phyloP scores from a whole-genome alignment of 2,797 vertebrate species.

The Hydrolagus colliei region DNA sequence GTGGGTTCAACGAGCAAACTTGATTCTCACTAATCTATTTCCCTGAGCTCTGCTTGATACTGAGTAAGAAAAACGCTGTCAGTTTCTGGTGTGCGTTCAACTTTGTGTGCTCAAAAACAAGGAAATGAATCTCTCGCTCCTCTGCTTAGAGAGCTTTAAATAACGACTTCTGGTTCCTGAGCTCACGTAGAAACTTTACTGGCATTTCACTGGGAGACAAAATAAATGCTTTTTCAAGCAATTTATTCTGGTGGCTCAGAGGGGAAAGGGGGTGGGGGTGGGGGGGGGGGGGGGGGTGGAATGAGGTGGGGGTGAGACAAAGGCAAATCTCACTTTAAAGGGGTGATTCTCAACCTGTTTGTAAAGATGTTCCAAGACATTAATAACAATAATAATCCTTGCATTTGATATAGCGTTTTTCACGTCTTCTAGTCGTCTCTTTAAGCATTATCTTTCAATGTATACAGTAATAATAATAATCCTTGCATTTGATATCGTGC shows the following conservation, averaged over 20 bases:
- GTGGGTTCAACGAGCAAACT: not conserved
- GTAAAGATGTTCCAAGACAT: slow-evolving; percentile 12
- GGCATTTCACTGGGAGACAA: not conserved
- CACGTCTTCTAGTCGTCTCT: no score
- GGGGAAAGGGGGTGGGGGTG: no score
- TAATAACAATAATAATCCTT: not conserved
- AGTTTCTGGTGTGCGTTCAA: not conserved
- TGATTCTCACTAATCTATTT: no score
- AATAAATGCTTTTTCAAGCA: not conserved
- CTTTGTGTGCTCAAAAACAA: not conserved
- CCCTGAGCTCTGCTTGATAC: not conserved
- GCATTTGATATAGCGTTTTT: no score
- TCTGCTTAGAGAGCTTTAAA: not conserved
- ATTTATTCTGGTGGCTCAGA: not conserved
- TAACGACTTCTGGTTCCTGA: slow-evolving; percentile 6
- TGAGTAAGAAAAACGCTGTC: not conserved
- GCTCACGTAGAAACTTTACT: not conserved
- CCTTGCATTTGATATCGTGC: no score
- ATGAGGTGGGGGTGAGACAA: no score
- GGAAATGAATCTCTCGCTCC: slow-evolving; percentile 1
- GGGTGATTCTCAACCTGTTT: slow-evolving; percentile 10
- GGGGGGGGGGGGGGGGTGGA: no score
- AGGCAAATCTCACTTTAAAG: no score
- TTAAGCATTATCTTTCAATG: no score
- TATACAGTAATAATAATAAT: not conserved